Conservation (phyloP, 2,888 invertebrate species). For the Phaedon cochleariae region DNA sequence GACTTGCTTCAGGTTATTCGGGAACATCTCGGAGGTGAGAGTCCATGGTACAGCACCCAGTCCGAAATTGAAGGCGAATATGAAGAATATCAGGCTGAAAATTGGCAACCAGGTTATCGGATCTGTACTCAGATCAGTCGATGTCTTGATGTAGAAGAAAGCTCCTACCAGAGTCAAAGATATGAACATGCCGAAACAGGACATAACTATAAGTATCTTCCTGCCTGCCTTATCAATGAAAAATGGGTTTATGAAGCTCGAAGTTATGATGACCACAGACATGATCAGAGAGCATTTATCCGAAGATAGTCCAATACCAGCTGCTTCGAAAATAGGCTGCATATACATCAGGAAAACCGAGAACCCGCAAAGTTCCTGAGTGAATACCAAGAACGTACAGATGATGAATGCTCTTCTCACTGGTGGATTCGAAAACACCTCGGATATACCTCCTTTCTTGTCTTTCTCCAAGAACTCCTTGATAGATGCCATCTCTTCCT, state of each 20-base stretch:
- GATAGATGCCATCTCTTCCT: conserved; percentile 64
- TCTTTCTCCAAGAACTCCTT: conserved; percentile 34
- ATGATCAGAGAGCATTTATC: conserved; percentile 78
- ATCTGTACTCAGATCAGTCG: conserved; percentile 58
- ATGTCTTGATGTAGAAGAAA: conserved; percentile 64
- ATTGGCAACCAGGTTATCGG: conserved; percentile 76
- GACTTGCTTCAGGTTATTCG: conserved; percentile 76
- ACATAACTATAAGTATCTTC: conserved; percentile 73
- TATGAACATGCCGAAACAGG: conserved; percentile 71
- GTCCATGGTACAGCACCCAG: conserved; percentile 84
- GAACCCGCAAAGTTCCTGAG: conserved; percentile 76
- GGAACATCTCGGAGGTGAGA: conserved; percentile 82
- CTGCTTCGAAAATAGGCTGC: conserved; percentile 73
- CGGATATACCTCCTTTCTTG: conserved; percentile 53
- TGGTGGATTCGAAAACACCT: conserved; percentile 64
- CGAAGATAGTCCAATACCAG: conserved; percentile 70
- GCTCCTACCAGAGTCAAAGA: conserved; percentile 67
- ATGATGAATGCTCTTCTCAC: conserved; percentile 81
- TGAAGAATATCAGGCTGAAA: conserved; percentile 74
- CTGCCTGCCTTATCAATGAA: conserved; percentile 81
- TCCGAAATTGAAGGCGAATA: conserved; percentile 66
- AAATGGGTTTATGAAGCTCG: conserved; percentile 77
- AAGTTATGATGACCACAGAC: conserved; percentile 75
- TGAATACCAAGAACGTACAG: conserved; percentile 64
- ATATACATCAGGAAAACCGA: conserved; percentile 63